Conservation (phyloP, 2,797 vertebrate species). For the Thunnus albacares region DNA sequence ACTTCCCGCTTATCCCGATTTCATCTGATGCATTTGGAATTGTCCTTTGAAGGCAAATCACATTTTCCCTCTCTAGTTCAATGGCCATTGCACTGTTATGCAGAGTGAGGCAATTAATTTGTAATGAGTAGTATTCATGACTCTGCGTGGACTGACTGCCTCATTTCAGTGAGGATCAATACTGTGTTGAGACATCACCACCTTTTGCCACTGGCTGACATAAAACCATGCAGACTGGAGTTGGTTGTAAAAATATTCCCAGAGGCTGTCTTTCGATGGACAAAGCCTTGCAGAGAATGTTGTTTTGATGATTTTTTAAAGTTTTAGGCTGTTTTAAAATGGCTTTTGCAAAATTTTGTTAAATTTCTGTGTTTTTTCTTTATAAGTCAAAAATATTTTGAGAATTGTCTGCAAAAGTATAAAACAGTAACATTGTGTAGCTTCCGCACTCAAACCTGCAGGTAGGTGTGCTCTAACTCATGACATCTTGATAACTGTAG, state of each 20-base stretch:
- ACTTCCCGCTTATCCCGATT: conserved; percentile 19
- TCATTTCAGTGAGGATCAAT: conserved; percentile 66
- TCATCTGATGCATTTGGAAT: conserved; percentile 18
- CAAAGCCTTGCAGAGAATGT: background rate
- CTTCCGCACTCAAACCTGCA: too few relatives aligned
- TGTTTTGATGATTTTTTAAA: too few relatives aligned
- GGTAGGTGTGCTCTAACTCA: too few relatives aligned
- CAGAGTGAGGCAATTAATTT: conserved; percentile 49
- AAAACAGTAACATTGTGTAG: background rate
- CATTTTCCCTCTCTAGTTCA: conserved; percentile 41
- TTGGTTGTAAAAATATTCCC: conserved; percentile 34
- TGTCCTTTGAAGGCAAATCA: conserved; percentile 51
- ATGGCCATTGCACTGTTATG: conserved; percentile 27
- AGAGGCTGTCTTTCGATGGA: background rate
- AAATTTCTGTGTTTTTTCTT: background rate
- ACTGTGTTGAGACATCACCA: conserved; percentile 56
- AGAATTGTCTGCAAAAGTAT: background rate
- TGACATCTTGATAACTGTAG: too few relatives aligned
- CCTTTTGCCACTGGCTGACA: conserved; percentile 49
- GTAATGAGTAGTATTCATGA: conserved; percentile 71
- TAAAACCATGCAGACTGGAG: conserved; percentile 22
- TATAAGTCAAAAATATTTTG: background rate
- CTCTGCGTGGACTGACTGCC: conserved; percentile 55
- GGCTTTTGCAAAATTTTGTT: too few relatives aligned
- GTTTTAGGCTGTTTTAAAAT: background rate